Base-by-base conservation (phyloP, 2,888 invertebrate species). In the Epiblema foenella region DNA sequence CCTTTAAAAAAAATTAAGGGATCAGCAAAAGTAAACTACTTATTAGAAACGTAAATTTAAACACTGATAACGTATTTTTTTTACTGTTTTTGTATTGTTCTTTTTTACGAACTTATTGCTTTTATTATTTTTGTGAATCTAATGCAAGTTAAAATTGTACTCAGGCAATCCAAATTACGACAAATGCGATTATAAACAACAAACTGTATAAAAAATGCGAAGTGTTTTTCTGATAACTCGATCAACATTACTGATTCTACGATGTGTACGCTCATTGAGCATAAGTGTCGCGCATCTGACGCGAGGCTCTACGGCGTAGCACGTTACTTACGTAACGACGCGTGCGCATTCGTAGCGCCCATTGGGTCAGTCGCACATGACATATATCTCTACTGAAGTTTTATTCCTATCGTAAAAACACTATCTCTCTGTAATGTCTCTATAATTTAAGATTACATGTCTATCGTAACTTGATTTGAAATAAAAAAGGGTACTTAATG, bases 301-400 rank as follows among this genome's bases (percentile, higher is more conserved):
- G 29, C 69, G 29, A 24, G 57, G 42, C n/a, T 42, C 69, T 70
- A 70, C 69, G 65, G 33, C 69, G 69, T 70, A 70, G 69, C 65
- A 54, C 33, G 39, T 68, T 68, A 54, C 68, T 1, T 24, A 24
- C 1, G 46, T 64, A 64, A 64, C 33, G 15, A 64, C 39, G 52
- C 37, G 17, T 69, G 52, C 37, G 52, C 51, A 57, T 54, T 46
- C 59, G 69, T 65, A 65, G 46, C 65, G 39, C 51, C 18, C 17
- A 20, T 60, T 29, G 42, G 33, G 52, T 17, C 56, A 46, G 49
- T 63, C 49, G 69, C 56, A 63, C 17, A 39, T 29, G 17, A 42
- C 46, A 60, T 42, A 1, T 17, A 52, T 39, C 20, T 24, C 11
- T 29, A 60, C 60, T 60, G 42, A 59, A 24, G n/a, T n/a, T 29